phyloP scores from a whole-genome alignment of 2,113 vertebrate genomes.

The Australoheros scitulus region DNA sequence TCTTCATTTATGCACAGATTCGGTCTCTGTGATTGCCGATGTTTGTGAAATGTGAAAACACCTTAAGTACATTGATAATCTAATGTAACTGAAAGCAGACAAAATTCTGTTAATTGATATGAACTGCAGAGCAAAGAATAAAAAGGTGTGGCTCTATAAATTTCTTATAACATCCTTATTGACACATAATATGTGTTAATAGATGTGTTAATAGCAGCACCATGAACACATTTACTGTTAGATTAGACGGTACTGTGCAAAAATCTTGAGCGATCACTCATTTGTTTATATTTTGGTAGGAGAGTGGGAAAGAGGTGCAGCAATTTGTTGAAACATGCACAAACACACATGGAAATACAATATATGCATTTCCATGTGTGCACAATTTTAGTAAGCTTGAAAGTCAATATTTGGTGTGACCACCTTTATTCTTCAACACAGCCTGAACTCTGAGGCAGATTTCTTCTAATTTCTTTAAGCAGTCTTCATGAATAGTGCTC shows the following conservation, averaged over 20 bases:
- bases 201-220: not conserved
- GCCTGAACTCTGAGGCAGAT: not conserved
- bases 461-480: not conserved
- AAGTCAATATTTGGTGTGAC: not conserved
- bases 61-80: no score
- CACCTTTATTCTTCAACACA: not conserved
- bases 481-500: not conserved
- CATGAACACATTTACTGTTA: not conserved
- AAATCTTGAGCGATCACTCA: not conserved
- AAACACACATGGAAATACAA: no score
- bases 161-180: no score
- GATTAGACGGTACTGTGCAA: not conserved
- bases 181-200: no score
- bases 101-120: no score
- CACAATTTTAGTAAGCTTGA: not conserved
- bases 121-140: no score
- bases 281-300: not conserved
- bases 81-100: no score
- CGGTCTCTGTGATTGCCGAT: no score
- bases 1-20: no score
- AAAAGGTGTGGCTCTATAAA: no score
- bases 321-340: not conserved
- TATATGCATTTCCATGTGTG: no score
- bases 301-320: not conserved
- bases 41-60: no score